Evolutionary conservation across 2,113 vertebrate genomes (phyloP).

Genomic region (Anseranas semipalmata): DNA sequence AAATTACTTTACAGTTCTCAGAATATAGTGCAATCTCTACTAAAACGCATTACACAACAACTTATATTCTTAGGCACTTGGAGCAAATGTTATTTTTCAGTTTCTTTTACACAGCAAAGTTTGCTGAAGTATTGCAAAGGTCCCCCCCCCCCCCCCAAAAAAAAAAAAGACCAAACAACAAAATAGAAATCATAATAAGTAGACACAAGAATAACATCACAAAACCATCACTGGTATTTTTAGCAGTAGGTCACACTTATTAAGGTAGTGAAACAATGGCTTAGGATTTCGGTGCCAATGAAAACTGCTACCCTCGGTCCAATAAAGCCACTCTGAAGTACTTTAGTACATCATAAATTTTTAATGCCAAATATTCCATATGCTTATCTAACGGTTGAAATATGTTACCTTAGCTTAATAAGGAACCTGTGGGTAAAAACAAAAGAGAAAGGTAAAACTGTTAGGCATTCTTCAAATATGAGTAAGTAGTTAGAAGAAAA

Average conservation of each 20-base stretch:
- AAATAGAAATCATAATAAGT: not conserved
- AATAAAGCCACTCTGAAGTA: not conserved
- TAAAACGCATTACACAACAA: not conserved
- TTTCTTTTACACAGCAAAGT: not conserved
- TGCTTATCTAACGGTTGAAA: constrained; percentile 13
- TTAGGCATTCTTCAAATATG: not conserved
- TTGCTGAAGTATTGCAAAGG: not conserved
- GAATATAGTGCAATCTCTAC: not conserved
- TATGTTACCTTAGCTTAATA: constrained; percentile 11
- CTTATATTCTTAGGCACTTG: not conserved
- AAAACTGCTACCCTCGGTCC: not conserved
- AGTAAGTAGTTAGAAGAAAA: not conserved
- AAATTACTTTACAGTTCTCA: not conserved
- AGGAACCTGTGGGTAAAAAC: not conserved
- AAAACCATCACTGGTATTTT: not conserved
- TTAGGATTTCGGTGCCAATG: not conserved
- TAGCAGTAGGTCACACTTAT: not conserved
- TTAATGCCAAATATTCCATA: not conserved
- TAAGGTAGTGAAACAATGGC: not conserved
- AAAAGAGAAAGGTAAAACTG: not conserved
- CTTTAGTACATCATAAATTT: not conserved
- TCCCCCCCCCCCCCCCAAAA: not conserved
- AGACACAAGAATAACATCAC: not conserved
- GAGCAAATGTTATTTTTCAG: not conserved
- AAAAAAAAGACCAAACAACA: not conserved